Percentiles rank a stretch among this genome's conserved stretches.
Conservation (phyloP, 2,888 invertebrate genomes). For the Lepas anatifera region DNA sequence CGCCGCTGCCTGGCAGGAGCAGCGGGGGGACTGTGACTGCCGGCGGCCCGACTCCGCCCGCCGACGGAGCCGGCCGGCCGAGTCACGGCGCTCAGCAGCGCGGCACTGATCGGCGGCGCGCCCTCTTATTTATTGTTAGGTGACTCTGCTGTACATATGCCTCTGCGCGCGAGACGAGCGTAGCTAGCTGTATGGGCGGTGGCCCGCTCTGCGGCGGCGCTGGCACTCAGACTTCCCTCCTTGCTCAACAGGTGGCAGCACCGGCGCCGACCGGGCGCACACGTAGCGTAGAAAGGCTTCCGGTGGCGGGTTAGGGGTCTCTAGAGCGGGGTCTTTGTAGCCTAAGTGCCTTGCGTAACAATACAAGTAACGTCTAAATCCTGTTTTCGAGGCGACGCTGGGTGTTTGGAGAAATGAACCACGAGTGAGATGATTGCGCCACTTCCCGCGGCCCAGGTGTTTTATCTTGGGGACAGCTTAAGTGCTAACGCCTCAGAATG, state of each 20-base stretch:
- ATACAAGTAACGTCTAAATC: conserved; percentile 5
- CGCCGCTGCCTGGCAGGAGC: too few species aligned
- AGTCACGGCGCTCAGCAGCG: too few species aligned
- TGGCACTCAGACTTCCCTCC: not conserved
- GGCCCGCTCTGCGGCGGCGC: not conserved
- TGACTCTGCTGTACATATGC: not conserved
- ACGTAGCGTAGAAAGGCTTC: not conserved
- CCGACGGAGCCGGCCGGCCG: not conserved
- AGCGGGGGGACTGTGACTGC: too few species aligned
- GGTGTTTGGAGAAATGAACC: too few species aligned
- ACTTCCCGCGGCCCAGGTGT: too few species aligned
- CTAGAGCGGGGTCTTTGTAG: not conserved
- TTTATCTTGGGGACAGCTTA: too few species aligned
- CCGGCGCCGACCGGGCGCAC: not conserved
- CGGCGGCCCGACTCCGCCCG: not conserved
- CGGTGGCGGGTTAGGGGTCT: conserved; percentile 4
- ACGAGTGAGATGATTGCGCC: too few species aligned
- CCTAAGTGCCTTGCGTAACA: conserved; percentile 9
- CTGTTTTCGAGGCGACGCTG: too few species aligned
- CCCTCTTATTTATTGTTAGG: conserved; percentile 8
- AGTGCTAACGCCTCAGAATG: too few species aligned
- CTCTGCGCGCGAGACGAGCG: not conserved
- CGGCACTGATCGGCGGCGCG: too few species aligned
- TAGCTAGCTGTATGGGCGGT: not conserved
- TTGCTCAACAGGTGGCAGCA: not conserved